Evolutionary conservation across 2,888 invertebrate species (phyloP).

Genomic region (Caenorhabditis afra): DNA sequence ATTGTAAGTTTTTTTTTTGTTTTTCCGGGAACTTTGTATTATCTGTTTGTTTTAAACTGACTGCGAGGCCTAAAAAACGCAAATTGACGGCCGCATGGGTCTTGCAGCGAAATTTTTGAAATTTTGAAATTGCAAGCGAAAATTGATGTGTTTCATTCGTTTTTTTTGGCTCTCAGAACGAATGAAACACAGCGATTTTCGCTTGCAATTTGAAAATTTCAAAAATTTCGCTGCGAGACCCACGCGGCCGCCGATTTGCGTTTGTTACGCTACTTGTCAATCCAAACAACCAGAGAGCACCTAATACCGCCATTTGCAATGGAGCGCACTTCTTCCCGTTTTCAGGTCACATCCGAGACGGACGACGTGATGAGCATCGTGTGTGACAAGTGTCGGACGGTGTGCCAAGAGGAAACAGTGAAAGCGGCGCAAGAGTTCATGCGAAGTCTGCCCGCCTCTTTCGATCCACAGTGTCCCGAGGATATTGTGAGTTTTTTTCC

Average conservation of each 20-base stretch:
- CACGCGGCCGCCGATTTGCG: background rate
- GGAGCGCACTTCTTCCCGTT: background rate
- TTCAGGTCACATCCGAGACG: conserved; percentile 67
- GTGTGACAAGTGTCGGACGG: conserved; percentile 72
- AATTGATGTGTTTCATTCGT: too few relatives aligned
- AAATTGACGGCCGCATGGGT: too few relatives aligned
- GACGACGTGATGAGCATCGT: conserved; percentile 71
- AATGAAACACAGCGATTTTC: too few relatives aligned
- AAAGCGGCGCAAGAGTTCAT: conserved; percentile 73
- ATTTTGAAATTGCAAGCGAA: too few relatives aligned
- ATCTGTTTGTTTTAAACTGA: too few relatives aligned
- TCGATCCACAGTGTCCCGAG: conserved; percentile 70
- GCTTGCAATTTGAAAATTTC: too few relatives aligned
- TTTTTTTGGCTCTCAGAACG: too few relatives aligned
- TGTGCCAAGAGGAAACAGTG: conserved; percentile 59
- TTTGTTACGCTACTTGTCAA: too few relatives aligned
- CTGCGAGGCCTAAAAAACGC: too few relatives aligned
- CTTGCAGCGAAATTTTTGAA: too few relatives aligned
- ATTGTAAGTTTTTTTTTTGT: conserved; percentile 60
- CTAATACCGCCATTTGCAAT: background rate
- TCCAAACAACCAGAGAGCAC: background rate
- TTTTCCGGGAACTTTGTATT: too few relatives aligned
- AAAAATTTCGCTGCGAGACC: too few relatives aligned
- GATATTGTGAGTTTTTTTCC: conserved; percentile 60
- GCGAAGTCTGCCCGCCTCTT: conserved; percentile 70